Conservation (phyloP, 2,113 vertebrate genomes). For the Setophaga coronata region DNA sequence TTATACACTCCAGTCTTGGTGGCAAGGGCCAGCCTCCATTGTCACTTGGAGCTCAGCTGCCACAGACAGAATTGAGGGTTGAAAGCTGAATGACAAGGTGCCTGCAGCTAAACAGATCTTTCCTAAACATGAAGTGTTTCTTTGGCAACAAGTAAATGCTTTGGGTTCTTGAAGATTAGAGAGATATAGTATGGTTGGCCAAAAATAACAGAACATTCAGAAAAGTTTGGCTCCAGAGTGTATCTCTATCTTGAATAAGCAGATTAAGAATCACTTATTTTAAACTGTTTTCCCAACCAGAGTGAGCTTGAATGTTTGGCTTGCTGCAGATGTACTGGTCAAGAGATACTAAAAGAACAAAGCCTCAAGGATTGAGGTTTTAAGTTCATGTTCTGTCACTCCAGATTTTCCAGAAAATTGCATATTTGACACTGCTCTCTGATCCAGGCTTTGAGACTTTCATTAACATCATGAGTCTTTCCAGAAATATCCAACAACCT, state of each 20-base stretch:
- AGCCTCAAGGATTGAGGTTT: neutral
- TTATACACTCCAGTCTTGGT: neutral
- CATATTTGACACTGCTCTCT: neutral
- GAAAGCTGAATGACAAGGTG: neutral
- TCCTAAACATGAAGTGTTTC: conserved; percentile 41
- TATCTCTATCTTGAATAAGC: conserved; percentile 52
- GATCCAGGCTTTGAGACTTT: neutral
- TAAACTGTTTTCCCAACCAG: conserved; percentile 24
- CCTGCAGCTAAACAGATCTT: conserved; percentile 18
- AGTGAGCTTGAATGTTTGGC: neutral
- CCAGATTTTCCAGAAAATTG: neutral
- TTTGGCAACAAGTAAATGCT: conserved; percentile 44
- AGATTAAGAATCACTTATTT: conserved; percentile 50
- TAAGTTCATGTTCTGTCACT: neutral
- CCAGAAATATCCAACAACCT: neutral
- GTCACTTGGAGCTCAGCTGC: neutral
- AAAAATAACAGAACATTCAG: conserved; percentile 50
- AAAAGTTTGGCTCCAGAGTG: conserved; percentile 28
- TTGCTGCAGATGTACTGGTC: neutral
- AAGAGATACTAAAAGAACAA: neutral
- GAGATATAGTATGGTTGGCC: neutral
- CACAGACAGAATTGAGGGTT: neutral
- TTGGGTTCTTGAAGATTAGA: conserved; percentile 56
- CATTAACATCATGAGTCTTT: neutral
- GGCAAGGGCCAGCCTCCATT: neutral